phyloP scores from a whole-genome alignment of 2,888 invertebrate species.

The Ernsta delagoae region DNA sequence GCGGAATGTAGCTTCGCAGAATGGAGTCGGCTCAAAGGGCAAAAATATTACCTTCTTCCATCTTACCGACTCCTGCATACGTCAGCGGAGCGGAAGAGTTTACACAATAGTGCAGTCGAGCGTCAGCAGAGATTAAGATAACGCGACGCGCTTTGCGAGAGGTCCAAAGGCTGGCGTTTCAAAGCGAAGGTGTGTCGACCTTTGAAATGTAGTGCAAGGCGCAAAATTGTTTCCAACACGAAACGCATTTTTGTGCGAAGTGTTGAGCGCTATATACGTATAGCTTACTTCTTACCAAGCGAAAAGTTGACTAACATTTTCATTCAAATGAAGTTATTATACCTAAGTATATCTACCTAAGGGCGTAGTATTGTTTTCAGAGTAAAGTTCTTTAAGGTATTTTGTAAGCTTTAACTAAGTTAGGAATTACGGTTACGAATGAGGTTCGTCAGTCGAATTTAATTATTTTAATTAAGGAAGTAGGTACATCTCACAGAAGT shows the following conservation, averaged over 20 bases:
- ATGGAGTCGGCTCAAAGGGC: conserved; percentile 55
- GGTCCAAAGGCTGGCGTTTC: conserved; percentile 49
- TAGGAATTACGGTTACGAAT: too few species aligned
- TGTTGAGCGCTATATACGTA: not conserved
- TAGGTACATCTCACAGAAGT: too few species aligned
- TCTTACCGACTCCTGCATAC: conserved; percentile 43
- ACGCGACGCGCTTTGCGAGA: conserved; percentile 60
- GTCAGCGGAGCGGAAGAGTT: conserved; percentile 37
- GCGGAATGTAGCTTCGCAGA: conserved; percentile 29
- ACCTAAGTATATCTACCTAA: too few species aligned
- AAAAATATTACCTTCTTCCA: conserved; percentile 63
- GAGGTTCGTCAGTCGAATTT: too few species aligned
- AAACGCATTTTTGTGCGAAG: conserved; percentile 6
- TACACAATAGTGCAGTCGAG: conserved; percentile 60
- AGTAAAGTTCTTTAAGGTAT: too few species aligned
- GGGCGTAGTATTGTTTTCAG: too few species aligned
- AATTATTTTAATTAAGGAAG: too few species aligned
- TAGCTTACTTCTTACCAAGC: not conserved
- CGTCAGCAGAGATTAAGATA: conserved; percentile 74
- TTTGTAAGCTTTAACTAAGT: too few species aligned
- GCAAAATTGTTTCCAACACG: conserved; percentile 33
- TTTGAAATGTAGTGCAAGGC: conserved; percentile 52
- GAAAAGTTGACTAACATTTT: conserved; percentile 19
- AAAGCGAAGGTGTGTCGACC: conserved; percentile 58
- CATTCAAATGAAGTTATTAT: not conserved